Base-by-base conservation (phyloP, 2,888 invertebrate species). In the Pollenia amentaria region DNA sequence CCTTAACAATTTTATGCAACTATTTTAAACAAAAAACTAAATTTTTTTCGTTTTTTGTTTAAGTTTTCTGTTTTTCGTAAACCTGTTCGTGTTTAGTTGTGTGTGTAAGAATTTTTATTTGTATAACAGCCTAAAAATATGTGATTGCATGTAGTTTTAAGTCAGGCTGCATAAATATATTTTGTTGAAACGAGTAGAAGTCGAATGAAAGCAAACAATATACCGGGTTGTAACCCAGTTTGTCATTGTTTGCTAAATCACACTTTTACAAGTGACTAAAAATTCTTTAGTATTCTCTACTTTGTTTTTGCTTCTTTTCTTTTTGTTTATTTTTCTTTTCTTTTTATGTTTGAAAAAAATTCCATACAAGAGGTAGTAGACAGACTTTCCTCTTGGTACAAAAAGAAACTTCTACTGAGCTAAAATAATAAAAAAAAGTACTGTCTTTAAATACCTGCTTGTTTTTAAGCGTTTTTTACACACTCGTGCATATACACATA, bases 181-280 rank as follows among this genome's bases (percentile, higher is more conserved):
- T 9, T 62, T 40, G 3, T 75, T 51, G 57, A 11, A 44, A 44
- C 18, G 40, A 48, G 38, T 46, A 48, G 6, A 78, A 78, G 65
- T 55, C 64, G 12, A 42, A 55, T 46, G 65, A 85, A 78, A 44
- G 62, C 73, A 78, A 76, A 67, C 73, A 82, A 78, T 70, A 64
- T 44, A 53, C 76, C 83, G 60, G 76, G 86, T 87, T 87, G 72
- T 87, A 87, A 87, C 86, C 86, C 80, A 87, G 86, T 87, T 87
- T 84, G 60, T 65, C 55, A 77, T 87, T 87, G 86, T 87, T 87
- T 82, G 81, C 69, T 83, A 83, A 85, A 83, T 87, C 87, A 85
- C 87, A 85, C 87, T 83, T 80, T 83, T 80, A 72, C 83, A 83
- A 86, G 76, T 84, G 86, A 80, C 80, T 80, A 53, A 4, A 65